Evolutionary conservation across 2,113 vertebrate species (phyloP).

Genomic region (Aegithalos caudatus): DNA sequence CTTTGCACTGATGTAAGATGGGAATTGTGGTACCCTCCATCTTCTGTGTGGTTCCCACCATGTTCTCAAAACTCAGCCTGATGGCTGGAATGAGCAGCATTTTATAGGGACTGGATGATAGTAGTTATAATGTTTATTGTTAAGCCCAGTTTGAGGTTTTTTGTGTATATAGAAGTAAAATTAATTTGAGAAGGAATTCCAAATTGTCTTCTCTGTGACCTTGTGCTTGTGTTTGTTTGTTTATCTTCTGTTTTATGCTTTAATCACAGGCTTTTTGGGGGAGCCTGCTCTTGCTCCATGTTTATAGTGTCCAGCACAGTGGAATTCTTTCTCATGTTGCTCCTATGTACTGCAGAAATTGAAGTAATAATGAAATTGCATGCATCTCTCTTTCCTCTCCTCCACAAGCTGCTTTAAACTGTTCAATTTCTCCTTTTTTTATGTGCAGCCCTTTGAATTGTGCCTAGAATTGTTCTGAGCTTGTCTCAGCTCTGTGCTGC

Average conservation of each 20-base stretch:
- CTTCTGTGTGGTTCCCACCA: background rate
- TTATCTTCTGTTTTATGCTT: background rate
- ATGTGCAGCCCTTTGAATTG: background rate
- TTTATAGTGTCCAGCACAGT: background rate
- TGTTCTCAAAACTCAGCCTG: background rate
- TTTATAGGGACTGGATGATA: background rate
- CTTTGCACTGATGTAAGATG: background rate
- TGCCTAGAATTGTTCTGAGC: background rate
- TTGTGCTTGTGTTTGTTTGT: background rate
- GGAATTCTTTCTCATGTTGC: background rate
- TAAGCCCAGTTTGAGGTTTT: background rate
- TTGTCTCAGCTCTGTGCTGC: background rate
- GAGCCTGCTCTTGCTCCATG: background rate
- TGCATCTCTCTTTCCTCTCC: background rate
- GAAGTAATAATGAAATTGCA: background rate
- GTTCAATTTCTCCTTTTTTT: background rate
- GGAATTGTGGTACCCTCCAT: background rate
- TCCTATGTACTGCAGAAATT: background rate
- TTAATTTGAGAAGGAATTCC: background rate
- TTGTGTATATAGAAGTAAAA: background rate
- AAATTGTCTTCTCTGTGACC: background rate
- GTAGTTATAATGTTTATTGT: fast-evolving
- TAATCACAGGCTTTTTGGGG: background rate
- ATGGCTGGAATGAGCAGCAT: fast-evolving
- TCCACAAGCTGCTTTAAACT: background rate